Evolutionary conservation across 1,140 invertebrate genomes (phyloP).

Genomic region (Neodiprion pinetum): DNA sequence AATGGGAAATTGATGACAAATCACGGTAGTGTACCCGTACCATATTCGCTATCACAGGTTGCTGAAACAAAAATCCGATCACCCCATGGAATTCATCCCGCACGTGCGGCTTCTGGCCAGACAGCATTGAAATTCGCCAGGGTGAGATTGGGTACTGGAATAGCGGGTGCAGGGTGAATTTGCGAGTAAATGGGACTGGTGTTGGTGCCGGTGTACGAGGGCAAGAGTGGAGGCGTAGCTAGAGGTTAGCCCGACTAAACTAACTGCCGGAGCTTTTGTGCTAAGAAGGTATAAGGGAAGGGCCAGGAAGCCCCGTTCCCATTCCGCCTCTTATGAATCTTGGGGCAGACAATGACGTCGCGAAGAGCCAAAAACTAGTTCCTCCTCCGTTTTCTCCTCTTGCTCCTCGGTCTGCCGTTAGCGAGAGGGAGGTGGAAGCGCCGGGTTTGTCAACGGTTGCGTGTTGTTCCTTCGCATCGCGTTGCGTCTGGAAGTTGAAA

Average conservation of each 20-base stretch:
- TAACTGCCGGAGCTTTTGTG: not conserved
- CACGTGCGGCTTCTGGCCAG: too few relatives aligned
- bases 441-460: not conserved
- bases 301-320: not conserved
- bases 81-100: too few relatives aligned
- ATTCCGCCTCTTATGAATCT: conserved; percentile 7
- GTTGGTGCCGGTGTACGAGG: too few relatives aligned
- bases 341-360: not conserved
- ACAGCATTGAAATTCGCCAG: too few relatives aligned
- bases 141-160: too few relatives aligned
- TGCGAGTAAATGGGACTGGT: too few relatives aligned
- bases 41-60: too few relatives aligned
- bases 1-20: too few relatives aligned
- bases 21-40: too few relatives aligned
- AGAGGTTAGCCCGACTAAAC: not conserved
- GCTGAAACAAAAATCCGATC: too few relatives aligned
- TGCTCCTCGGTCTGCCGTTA: not conserved
- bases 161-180: too few relatives aligned
- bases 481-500: not conserved
- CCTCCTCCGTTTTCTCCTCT: not conserved
- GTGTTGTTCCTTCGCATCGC: not conserved
- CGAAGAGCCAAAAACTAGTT: conserved; percentile 2
- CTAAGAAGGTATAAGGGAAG: not conserved
- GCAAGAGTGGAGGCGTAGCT: not conserved
- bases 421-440: not conserved